phyloP scores from a whole-genome alignment of 2,888 invertebrate species.

The Doris montereyensis region DNA sequence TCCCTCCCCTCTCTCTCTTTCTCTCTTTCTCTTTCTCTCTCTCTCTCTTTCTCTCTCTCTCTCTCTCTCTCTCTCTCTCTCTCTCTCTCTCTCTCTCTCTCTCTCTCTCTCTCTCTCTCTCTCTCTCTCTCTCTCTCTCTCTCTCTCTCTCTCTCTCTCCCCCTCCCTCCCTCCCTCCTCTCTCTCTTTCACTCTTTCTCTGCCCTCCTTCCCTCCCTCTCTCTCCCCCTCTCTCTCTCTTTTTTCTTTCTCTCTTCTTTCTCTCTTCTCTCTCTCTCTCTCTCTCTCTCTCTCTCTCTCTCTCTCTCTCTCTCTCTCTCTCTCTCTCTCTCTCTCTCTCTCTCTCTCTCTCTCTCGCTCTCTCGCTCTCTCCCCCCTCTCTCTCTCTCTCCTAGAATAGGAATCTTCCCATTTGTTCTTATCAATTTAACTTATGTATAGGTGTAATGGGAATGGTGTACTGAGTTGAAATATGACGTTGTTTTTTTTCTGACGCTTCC shows the following conservation, averaged over 20 bases:
- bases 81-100: not conserved
- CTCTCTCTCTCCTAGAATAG: not conserved
- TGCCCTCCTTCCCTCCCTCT: not conserved
- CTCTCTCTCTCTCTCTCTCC: conserved; percentile 8
- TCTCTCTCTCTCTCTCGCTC: not conserved
- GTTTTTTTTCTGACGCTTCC: too few species aligned
- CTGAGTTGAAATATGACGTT: too few species aligned
- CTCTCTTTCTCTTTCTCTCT: not conserved
- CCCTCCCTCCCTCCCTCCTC: not conserved
- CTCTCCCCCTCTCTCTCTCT: not conserved
- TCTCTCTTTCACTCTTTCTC: not conserved
- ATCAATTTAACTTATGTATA: too few species aligned
- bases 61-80: conserved; percentile 4
- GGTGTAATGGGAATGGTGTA: too few species aligned
- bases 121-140: conserved; percentile 3
- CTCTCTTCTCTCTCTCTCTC: not conserved
- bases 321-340: not conserved
- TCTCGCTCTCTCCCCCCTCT: not conserved
- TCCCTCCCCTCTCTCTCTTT: conserved; percentile 7
- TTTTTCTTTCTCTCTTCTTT: not conserved
- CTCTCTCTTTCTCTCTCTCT: not conserved
- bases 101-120: conserved; percentile 1
- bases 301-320: not conserved
- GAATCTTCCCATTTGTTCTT: too few species aligned
- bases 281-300: not conserved